A percentile compares a stretch with the other conserved stretches of the same genome.
These are phyloP conservation scores for Psammodynastes pulverulentus DNA, from an alignment of 2,113 vertebrate genomes.

Conservation along the genomic window DNA sequence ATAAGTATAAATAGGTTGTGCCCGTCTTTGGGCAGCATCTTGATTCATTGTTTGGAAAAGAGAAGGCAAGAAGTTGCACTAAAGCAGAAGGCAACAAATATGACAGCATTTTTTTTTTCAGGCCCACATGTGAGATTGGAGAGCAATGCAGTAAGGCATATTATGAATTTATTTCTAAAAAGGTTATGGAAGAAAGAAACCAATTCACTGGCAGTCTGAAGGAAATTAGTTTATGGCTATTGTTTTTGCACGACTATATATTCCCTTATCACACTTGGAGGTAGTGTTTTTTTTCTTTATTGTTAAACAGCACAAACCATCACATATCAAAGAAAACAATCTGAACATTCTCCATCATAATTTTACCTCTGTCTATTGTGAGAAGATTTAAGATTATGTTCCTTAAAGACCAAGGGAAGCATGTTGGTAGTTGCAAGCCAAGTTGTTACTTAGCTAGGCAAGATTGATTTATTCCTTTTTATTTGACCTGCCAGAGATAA, in stretches of 20 bases:
- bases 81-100: not conserved
- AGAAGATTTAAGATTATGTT: not conserved
- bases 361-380: not conserved
- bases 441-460: not conserved
- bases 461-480: not conserved
- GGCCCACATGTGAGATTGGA: not conserved
- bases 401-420: not conserved
- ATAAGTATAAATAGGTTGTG: not conserved
- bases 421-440: not conserved
- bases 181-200: not conserved
- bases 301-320: slow-evolving; percentile 12
- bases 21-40: not conserved
- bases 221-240: not conserved
- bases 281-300: not conserved
- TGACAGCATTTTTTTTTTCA: not conserved
- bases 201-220: not conserved
- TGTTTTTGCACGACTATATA: not conserved
- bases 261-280: not conserved
- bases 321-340: not conserved
- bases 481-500: not conserved
- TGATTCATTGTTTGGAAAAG: not conserved
- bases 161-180: not conserved
- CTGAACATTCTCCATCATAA: not conserved
- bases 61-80: not conserved
- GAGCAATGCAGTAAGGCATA: not conserved